Conservation (phyloP, 2,888 invertebrate species). For the Phytoseiulus persimilis region DNA sequence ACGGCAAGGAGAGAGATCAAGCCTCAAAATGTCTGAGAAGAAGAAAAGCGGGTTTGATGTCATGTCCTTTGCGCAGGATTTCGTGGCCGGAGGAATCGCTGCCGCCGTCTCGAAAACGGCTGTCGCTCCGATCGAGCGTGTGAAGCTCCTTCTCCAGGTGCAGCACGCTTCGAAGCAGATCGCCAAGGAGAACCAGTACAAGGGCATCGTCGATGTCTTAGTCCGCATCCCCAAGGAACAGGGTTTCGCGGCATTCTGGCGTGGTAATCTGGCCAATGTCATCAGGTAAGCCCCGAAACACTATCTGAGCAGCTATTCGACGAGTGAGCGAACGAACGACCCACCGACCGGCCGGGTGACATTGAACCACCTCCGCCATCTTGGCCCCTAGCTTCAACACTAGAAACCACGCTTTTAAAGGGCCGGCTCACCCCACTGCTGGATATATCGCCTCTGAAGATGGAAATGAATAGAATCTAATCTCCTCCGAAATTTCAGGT, state of each 20-base stretch:
- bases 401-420: conserved; percentile 43
- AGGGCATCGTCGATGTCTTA: conserved; percentile 54
- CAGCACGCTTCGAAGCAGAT: conserved; percentile 50
- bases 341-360: conserved; percentile 37
- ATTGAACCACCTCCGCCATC: conserved; percentile 38
- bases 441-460: conserved; percentile 41
- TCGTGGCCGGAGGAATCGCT: conserved; percentile 49
- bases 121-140: conserved; percentile 52
- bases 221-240: conserved; percentile 45
- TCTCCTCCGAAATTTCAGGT: conserved; percentile 53
- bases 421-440: conserved; percentile 47
- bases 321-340: neutral
- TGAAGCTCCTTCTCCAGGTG: conserved; percentile 50
- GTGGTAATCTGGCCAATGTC: conserved; percentile 53
- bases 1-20: neutral
- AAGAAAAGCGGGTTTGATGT: conserved; percentile 42
- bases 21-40: conserved; percentile 23
- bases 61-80: conserved; percentile 47
- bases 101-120: conserved; percentile 52
- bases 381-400: conserved; percentile 6
- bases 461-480: neutral
- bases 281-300: conserved; percentile 49
- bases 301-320: neutral
- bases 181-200: conserved; percentile 53
- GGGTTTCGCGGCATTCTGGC: conserved; percentile 51